Conservation (phyloP, 2,888 invertebrate genomes). For the Dione vanillae region DNA sequence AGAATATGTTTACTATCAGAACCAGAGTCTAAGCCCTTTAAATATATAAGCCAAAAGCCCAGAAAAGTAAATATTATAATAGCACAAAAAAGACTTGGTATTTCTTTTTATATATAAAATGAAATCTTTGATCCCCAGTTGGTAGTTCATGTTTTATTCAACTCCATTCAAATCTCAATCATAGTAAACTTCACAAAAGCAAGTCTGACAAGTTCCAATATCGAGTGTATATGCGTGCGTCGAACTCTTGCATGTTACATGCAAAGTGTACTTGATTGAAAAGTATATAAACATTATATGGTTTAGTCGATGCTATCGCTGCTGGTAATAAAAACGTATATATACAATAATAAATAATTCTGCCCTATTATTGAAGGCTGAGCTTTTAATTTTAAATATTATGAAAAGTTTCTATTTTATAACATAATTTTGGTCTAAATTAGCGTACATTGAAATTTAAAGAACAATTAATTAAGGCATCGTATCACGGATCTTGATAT, state of each 20-base stretch:
- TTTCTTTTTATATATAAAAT: constrained; percentile 4
- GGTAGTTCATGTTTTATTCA: constrained; percentile 22
- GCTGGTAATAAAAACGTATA: too few relatives aligned
- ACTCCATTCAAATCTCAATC: constrained; percentile 17
- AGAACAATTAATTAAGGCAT: too few relatives aligned
- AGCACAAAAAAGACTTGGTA: neutral
- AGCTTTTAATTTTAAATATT: too few relatives aligned
- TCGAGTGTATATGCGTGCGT: constrained; percentile 1
- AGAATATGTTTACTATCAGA: too few relatives aligned
- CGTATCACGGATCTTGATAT: too few relatives aligned
- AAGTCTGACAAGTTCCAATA: constrained; percentile 1
- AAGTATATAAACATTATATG: neutral
- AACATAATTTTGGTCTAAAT: too few relatives aligned
- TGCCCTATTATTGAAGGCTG: too few relatives aligned
- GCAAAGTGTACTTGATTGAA: neutral
- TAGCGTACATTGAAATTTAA: too few relatives aligned
- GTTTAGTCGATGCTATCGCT: neutral
- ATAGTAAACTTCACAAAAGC: constrained; percentile 7
- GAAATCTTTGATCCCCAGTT: constrained; percentile 5
- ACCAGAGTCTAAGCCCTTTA: too few relatives aligned
- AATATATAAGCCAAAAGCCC: too few relatives aligned
- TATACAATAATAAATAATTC: too few relatives aligned
- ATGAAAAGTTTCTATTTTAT: too few relatives aligned
- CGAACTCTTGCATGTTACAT: constrained; percentile 1
- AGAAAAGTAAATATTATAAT: neutral